Conservation (phyloP, 2,888 invertebrate species). For the Latrodectus elegans region DNA sequence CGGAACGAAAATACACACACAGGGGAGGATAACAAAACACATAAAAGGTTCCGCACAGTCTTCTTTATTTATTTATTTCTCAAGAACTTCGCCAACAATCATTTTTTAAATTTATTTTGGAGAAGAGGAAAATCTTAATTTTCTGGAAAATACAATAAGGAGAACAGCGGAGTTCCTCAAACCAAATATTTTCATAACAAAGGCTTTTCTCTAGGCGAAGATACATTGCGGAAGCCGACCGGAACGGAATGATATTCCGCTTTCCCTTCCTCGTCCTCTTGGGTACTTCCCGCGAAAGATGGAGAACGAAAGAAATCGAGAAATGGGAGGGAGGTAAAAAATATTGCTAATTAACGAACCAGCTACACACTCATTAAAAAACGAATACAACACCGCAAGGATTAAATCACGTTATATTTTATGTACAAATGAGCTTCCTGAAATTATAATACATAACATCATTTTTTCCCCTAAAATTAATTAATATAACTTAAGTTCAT, state of each 20-base stretch:
- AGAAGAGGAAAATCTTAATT: conserved; percentile 7
- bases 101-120: conserved; percentile 39
- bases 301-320: background rate
- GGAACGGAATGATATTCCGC: background rate
- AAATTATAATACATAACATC: too few species aligned
- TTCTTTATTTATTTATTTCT: background rate
- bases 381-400: too few species aligned
- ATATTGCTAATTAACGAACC: background rate
- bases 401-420: too few species aligned
- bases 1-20: background rate
- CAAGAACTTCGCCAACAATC: conserved; percentile 13
- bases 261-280: background rate
- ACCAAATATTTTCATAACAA: conserved; percentile 27
- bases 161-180: background rate
- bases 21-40: background rate
- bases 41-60: background rate
- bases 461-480: too few species aligned
- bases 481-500: too few species aligned
- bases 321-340: background rate
- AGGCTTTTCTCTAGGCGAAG: background rate
- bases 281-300: background rate
- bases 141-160: background rate
- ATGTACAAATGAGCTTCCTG: too few species aligned
- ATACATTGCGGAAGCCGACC: background rate
- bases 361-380: background rate